Conservation (phyloP, 1,140 invertebrate genomes). For the Prorops nasuta region DNA sequence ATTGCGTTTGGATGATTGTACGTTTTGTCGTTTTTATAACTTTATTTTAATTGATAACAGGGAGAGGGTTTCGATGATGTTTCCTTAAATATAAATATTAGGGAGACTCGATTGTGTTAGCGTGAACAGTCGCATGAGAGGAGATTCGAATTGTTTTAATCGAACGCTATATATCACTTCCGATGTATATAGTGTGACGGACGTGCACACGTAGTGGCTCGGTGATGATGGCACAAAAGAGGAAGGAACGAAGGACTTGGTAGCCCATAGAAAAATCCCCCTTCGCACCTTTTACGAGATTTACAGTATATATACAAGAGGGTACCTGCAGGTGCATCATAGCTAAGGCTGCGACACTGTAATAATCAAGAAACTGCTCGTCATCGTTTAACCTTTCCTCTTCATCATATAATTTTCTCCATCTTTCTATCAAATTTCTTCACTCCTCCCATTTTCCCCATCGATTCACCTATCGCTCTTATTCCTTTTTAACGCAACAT, state of each 20-base stretch:
- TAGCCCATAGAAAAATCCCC: too few species aligned
- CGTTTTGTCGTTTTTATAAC: too few species aligned
- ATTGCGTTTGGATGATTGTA: too few species aligned
- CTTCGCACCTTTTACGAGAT: conserved; percentile 10
- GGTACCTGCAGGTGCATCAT: conserved; percentile 47
- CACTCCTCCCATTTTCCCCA: conserved; percentile 4
- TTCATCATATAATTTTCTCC: too few species aligned
- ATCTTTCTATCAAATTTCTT: conserved; percentile 7
- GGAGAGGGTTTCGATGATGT: not conserved
- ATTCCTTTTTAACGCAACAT: too few species aligned
- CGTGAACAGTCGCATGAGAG: too few species aligned
- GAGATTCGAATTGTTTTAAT: not conserved
- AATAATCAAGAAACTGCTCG: too few species aligned
- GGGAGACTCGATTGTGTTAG: not conserved
- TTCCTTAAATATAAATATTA: not conserved
- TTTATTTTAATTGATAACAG: not conserved
- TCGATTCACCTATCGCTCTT: too few species aligned
- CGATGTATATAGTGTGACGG: conserved; percentile 16
- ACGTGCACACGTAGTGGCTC: conserved; percentile 47
- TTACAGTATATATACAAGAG: conserved; percentile 27
- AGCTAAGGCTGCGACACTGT: conserved; percentile 52
- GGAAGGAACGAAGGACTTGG: too few species aligned
- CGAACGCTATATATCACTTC: conserved; percentile 28
- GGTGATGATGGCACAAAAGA: conserved; percentile 44
- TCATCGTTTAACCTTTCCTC: too few species aligned